Evolutionary conservation across 2,797 vertebrate species (phyloP), one percentile per base, ranked within the genome.

Genomic region (Argya squamiceps): DNA sequence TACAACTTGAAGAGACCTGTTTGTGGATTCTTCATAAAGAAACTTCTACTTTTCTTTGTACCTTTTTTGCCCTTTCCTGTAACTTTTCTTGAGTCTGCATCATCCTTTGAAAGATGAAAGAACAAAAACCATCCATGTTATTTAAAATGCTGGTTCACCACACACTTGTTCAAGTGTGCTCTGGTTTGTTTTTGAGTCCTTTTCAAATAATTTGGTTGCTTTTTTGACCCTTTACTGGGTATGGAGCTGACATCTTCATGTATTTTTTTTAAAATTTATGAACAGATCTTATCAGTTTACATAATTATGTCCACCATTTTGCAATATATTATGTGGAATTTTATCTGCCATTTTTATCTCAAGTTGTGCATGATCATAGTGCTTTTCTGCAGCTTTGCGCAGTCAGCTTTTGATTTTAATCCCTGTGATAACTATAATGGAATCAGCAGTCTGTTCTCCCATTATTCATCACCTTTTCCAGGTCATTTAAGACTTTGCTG

Each of bases 401-500:
- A 12, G 59, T 96, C 95, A 96, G 89, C 92, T 90, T 93, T 96
- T 89, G 58, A 21, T 90, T 81, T 95, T 75, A 62, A 39, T 86
- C 55, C 47, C 26, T n/a, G 36, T 27, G 84, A 79, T 96, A 91
- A 93, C 67, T 80, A 44, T 22, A 76, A 70, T 87, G 52, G 78
- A 84, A 96, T 92, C 94, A 93, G 93, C 85, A 96, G 23, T 78
- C 49, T 65, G 15, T 75, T 92, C 67, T 63, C 76, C 63, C 69
- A 34, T 94, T 95, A 81, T 86, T 94, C 74, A 90, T 96, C 83
- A 86, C 43, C 82, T 96, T 93, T 94, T 90, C 58, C 85, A 82
- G 93, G 88, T 95, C 83, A 88, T 94, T 92, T 84, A 92, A 91
- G 77, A 94, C 80, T 94, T 92, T 79, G 85, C 95, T 93, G 88